Base-by-base conservation (phyloP, 2,113 vertebrate species). In the Plecturocebus donacophilus region DNA sequence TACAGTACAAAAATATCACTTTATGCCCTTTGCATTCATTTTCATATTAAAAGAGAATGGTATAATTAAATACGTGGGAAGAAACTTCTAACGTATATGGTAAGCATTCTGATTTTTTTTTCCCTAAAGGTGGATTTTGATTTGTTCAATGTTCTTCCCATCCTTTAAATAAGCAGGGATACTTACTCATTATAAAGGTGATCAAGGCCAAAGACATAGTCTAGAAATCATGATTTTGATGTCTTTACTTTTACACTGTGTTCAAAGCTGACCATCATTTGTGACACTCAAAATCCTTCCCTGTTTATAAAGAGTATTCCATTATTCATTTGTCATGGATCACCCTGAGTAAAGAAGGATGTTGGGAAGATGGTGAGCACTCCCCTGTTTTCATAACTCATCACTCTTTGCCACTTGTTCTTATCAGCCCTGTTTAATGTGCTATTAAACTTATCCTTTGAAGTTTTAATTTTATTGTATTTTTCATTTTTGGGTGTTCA, bases 21-120 rank as follows among this genome's bases (percentile, higher is more conserved):
- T 76, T 87, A 64, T 71, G 23, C 8, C n/a, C 52, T 94, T 94
- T 96, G 73, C 14, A 71, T 85, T 96, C 10, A 96, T 61, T 91
- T 93, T 89, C 75, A 77, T 52, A 52, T 82, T 77, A 47, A 90
- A 77, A 47, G 75, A 94, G 20, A 68, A 71, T 17, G 13, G 1
- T 68, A 58, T 9, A 91, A 83, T 87, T 32, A 93, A 88, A 38
- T 83, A 77, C 42, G 86, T 81, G 38, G 32, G 32, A 89, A 95
- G 76, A 54, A 87, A n/a, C 14, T 27, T 77, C 3, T 68, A 75
- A 73, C 9, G 8, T 68, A 32, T 75, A 68, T 75, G 47, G 32
- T 56, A 9, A 90, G 3, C 12, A 70, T 84, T 76, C 32, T 47
- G 5, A 10, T 71, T 76, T 68, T 32, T 77, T 70, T 70, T 54